These are phyloP conservation scores for Hemiprocne comata DNA, from an alignment of 2,113 vertebrate species.

Conservation along the genomic window DNA sequence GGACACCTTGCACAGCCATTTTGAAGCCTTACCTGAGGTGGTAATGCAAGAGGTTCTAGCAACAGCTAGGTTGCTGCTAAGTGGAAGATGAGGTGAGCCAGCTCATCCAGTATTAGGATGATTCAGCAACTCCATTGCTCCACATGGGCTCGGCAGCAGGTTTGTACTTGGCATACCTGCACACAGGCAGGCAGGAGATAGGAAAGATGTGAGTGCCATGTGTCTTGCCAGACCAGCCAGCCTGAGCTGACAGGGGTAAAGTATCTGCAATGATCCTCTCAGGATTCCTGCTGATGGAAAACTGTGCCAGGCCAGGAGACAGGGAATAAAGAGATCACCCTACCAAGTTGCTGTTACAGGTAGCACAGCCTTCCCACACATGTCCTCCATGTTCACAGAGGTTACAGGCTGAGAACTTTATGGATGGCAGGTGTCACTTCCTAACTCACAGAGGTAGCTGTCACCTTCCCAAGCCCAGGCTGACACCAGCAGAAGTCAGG, in stretches of 20 bases:
- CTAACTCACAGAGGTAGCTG: not conserved
- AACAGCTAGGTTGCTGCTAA: not conserved
- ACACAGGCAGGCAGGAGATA: not conserved
- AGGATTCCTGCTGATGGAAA: not conserved
- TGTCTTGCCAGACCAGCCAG: not conserved
- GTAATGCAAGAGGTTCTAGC: not conserved
- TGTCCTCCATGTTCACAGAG: not conserved
- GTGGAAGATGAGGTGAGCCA: not conserved
- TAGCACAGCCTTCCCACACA: not conserved
- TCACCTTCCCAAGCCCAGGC: not conserved
- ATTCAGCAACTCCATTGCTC: not conserved
- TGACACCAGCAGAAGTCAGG: not conserved
- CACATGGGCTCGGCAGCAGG: not conserved
- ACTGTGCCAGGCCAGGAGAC: not conserved
- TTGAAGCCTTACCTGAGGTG: not conserved
- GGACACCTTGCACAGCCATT: not conserved
- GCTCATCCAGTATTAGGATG: not conserved
- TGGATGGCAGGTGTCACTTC: not conserved
- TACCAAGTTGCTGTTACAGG: not conserved
- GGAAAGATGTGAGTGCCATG: rapidly evolving
- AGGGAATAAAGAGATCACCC: not conserved
- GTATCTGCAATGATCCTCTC: not conserved
- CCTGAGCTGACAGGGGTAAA: not conserved
- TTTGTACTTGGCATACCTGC: not conserved
- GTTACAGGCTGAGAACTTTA: not conserved